A percentile compares a stretch with the other conserved stretches of the same genome.
Conservation (phyloP, 2,797 vertebrate species). For the Thripadectes ignobilis region DNA sequence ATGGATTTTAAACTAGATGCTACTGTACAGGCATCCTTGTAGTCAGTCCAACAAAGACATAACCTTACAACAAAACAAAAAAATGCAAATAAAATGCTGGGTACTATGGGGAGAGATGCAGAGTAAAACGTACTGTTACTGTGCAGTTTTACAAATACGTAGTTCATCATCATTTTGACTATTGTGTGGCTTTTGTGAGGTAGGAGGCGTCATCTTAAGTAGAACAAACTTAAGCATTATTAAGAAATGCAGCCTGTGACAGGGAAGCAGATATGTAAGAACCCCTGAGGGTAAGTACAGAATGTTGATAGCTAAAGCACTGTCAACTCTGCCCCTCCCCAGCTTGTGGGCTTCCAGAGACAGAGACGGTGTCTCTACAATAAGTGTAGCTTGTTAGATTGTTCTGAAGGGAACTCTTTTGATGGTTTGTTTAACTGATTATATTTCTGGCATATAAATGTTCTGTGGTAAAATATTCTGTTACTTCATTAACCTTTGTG, state of each 20-base stretch:
- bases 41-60: not conserved
- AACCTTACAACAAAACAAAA: not conserved
- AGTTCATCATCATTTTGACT: not conserved
- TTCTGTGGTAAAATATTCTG: not conserved
- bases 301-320: not conserved
- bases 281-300: accelerated
- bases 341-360: not conserved
- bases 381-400: not conserved
- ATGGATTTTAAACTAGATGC: not conserved
- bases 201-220: not conserved
- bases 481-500: not conserved
- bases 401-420: not conserved
- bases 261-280: not conserved
- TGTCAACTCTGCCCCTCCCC: not conserved
- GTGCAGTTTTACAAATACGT: accelerated
- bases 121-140: not conserved
- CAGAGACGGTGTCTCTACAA: not conserved
- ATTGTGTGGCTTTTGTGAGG: not conserved
- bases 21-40: not conserved
- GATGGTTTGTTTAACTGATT: not conserved
- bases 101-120: not conserved
- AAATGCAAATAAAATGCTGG: not conserved
- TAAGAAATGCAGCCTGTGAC: not conserved
- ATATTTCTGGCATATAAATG: not conserved
- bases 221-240: not conserved